These are phyloP conservation scores for Rhopalosiphum maidis DNA, from an alignment of 1,140 invertebrate species.

Conservation along the genomic window DNA sequence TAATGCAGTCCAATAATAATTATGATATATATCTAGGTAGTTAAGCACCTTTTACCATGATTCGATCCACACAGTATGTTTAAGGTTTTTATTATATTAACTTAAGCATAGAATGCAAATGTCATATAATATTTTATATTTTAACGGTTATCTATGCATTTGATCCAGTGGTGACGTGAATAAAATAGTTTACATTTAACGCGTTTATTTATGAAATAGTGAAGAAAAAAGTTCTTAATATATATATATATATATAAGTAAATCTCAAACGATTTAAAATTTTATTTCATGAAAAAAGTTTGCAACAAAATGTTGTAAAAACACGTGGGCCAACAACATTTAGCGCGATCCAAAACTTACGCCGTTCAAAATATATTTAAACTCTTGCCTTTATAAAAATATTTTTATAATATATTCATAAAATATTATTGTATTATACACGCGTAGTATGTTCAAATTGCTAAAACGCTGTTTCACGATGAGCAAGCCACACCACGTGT, in stretches of 20 bases:
- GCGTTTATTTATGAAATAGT: background rate
- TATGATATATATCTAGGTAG: background rate
- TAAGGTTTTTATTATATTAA: background rate
- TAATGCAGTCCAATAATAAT: background rate
- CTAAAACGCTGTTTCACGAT: background rate
- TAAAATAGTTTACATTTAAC: background rate
- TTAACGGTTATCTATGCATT: background rate
- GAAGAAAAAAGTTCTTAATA: background rate
- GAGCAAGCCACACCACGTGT: background rate
- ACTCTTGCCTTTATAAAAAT: background rate
- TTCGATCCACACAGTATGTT: background rate
- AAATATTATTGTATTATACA: background rate
- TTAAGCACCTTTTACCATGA: constrained; percentile 12
- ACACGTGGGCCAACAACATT: background rate
- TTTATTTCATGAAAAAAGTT: background rate
- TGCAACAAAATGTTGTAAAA: constrained; percentile 2
- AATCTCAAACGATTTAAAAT: constrained; percentile 19
- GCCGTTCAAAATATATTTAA: constrained; percentile 15
- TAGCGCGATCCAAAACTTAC: background rate
- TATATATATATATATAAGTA: background rate
- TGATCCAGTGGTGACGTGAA: background rate
- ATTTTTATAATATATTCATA: background rate
- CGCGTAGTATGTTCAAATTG: background rate
- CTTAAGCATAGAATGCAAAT: background rate
- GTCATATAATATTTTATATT: constrained; percentile 4